Evolutionary conservation across 2,113 vertebrate species (phyloP).

Genomic region (Zosterops japonicus): DNA sequence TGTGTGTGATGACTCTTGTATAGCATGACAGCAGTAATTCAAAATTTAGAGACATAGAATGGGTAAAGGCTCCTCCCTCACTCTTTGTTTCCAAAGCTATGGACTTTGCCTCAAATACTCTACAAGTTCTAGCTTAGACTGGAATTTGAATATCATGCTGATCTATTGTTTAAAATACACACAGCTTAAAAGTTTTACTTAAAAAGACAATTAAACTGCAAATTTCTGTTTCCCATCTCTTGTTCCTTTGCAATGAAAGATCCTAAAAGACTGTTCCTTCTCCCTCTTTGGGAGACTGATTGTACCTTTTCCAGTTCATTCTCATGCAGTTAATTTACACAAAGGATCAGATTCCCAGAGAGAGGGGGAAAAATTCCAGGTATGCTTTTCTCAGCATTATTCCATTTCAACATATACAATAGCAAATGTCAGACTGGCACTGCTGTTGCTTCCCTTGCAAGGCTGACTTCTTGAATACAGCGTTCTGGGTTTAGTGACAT

Average conservation of each 20-base stretch:
- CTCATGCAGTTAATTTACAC: neutral
- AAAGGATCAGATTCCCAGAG: neutral
- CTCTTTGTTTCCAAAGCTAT: neutral
- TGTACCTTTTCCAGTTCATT: neutral
- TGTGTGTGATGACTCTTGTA: accelerated
- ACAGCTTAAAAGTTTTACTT: neutral
- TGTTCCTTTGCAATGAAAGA: neutral
- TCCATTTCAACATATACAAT: neutral
- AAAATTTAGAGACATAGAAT: neutral
- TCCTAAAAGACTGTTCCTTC: neutral
- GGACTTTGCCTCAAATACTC: neutral
- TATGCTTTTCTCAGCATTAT: neutral
- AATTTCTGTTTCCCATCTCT: neutral
- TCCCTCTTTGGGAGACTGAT: neutral
- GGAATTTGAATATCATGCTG: neutral
- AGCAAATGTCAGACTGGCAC: neutral
- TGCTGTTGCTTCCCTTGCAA: neutral
- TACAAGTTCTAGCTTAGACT: neutral
- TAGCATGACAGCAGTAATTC: neutral
- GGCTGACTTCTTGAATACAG: neutral
- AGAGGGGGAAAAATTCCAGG: neutral
- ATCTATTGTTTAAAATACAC: neutral
- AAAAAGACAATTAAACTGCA: neutral
- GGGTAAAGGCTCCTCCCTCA: neutral
- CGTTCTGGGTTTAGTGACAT: neutral